These are phyloP conservation scores for Crypturellus tataupa DNA, from an alignment of 2,797 vertebrate species.

Conservation along the genomic window DNA sequence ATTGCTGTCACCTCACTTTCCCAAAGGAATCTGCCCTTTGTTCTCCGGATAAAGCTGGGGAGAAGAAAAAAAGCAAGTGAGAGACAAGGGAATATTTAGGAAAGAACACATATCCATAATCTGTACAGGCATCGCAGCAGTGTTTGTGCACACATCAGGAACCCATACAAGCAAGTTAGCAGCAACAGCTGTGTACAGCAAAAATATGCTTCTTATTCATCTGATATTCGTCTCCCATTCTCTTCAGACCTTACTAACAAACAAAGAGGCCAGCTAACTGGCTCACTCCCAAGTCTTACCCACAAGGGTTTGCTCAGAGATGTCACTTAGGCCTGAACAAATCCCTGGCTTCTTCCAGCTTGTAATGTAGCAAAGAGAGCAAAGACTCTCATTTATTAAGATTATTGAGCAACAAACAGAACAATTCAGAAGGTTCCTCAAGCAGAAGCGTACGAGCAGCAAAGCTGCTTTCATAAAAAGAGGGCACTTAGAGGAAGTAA, in stretches of 20 bases:
- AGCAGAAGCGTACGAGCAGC: conserved; percentile 22
- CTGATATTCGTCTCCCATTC: background rate
- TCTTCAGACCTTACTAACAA: conserved; percentile 44
- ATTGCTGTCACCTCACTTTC: conserved; percentile 62
- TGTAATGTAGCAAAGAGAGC: background rate
- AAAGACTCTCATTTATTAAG: conserved; percentile 66
- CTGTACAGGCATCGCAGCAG: background rate
- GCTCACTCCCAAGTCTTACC: conserved; percentile 36
- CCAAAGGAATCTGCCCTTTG: conserved; percentile 69
- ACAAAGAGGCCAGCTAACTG: conserved; percentile 59
- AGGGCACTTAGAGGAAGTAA: conserved; percentile 59
- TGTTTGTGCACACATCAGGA: background rate
- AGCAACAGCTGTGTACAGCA: conserved; percentile 23
- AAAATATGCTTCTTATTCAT: conserved; percentile 3
- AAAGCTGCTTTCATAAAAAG: conserved; percentile 58
- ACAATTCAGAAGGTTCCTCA: conserved; percentile 63
- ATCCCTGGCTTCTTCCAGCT: conserved; percentile 60
- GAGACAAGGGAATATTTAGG: conserved; percentile 15
- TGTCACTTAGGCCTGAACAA: conserved; percentile 63
- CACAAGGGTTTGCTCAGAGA: conserved; percentile 52
- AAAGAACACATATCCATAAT: conserved; percentile 30
- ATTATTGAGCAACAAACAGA: conserved; percentile 54
- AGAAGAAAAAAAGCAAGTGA: background rate
- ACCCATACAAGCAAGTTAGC: background rate
- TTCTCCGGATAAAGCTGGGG: conserved; percentile 72